Percentiles rank a stretch among this genome's conserved stretches.
These are phyloP conservation scores for Rhorus exstirpatorius DNA, from an alignment of 2,888 invertebrate species.

Conservation along the genomic window DNA sequence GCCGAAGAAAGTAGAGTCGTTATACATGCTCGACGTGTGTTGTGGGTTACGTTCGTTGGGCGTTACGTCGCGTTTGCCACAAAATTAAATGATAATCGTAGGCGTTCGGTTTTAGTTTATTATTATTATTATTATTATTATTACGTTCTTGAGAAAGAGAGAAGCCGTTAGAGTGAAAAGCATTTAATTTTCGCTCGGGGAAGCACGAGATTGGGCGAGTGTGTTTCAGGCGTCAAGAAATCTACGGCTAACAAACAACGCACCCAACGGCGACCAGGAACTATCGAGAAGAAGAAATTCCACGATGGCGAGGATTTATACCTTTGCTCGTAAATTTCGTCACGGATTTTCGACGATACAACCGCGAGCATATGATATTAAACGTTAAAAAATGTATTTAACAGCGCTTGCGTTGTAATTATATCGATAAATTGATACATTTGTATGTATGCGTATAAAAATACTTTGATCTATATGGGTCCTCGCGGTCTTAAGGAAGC, in stretches of 20 bases:
- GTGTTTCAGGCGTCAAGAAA: constrained; percentile 59
- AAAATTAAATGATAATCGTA: constrained; percentile 63
- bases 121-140: too few species aligned
- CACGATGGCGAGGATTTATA: constrained; percentile 54
- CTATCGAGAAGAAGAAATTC: constrained; percentile 69
- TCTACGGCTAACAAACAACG: constrained; percentile 11
- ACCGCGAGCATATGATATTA: constrained; percentile 37
- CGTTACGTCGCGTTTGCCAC: constrained; percentile 46
- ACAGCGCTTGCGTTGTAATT: constrained; percentile 28
- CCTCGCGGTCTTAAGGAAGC: too few species aligned
- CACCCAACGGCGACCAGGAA: constrained; percentile 60
- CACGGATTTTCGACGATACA: constrained; percentile 60
- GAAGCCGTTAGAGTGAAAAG: constrained; percentile 38
- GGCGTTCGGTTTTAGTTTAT: constrained; percentile 51
- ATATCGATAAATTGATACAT: neutral
- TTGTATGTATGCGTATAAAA: neutral
- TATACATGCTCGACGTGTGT: constrained; percentile 36
- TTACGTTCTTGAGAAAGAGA: constrained; percentile 30
- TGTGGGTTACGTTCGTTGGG: constrained; percentile 33
- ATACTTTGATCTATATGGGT: constrained; percentile 1
- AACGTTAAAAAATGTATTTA: constrained; percentile 18
- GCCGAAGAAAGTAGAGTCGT: constrained; percentile 42
- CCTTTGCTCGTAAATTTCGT: constrained; percentile 66
- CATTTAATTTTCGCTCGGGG: constrained; percentile 62
- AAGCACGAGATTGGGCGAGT: constrained; percentile 44